Base-by-base conservation (phyloP, 2,113 vertebrate species). In the Perca fluviatilis region DNA sequence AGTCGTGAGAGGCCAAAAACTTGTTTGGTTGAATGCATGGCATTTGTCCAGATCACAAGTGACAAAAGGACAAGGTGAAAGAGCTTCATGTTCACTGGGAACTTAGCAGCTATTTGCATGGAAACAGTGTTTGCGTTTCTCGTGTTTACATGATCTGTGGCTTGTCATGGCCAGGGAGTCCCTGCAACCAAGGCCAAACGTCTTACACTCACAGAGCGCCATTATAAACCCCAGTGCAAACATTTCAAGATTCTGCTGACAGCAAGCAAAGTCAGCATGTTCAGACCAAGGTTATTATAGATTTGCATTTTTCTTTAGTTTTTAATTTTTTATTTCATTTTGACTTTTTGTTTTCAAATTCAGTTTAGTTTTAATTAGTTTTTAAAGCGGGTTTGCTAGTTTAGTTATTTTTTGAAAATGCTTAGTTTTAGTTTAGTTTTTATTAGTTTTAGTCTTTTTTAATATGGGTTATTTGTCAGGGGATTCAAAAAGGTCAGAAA, bases 51-150 rank as follows among this genome's bases (percentile, higher is more conserved):
- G 70, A 61, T 75, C 13, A 49, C 36, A 30, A 36, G 62, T 18
- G 27, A 27, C 53, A 40, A 58, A 58, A 74, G 74, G 74, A 46
- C 75, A 25, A 53, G 56, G 64, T 63, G 65, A 71, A 67, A 71
- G 56, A 46, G 51, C 25, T 7, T 6, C 70, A n/a, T 83, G 72
- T 78, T 73, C 66, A 54, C 18, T 64, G 58, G 46, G 40, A 75
- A 76, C 68, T 77, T 36, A 82, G 73, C 47, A 62, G 53, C 65
- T 62, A 75, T 80, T 83, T 80, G 77, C 83, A 81, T 83, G 79
- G 67, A 80, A 79, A 86, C 82, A 5, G 2, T 53, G 71, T 86
- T 79, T 84, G 78, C 18, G 9, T 60, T 76, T 21, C 65, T 79
- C 0, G 15, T 75, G 79, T 86, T 87, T 77, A 69, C 43, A 27